These are phyloP conservation scores for Orientallactaga bullata DNA, from an alignment of 2,113 vertebrate genomes.

Conservation along the genomic window DNA sequence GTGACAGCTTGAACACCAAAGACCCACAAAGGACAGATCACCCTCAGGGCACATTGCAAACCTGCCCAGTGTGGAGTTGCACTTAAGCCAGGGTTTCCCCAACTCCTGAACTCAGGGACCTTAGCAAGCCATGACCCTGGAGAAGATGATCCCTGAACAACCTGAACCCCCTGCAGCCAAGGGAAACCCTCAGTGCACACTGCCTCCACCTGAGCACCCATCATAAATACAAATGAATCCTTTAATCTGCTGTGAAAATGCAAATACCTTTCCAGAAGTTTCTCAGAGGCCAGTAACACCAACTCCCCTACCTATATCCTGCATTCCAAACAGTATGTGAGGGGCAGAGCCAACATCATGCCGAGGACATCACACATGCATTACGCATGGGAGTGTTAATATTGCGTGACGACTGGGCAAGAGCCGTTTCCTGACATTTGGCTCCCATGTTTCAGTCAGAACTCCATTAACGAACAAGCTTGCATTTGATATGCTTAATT, in stretches of 20 bases:
- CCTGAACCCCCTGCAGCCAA: not conserved
- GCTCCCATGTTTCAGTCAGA: not conserved
- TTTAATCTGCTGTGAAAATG: conserved; percentile 47
- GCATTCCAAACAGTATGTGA: not conserved
- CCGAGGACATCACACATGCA: not conserved
- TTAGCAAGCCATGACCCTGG: not conserved
- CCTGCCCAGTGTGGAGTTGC: not conserved
- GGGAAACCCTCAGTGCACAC: not conserved
- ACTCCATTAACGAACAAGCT: not conserved
- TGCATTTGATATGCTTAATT: conserved; percentile 55
- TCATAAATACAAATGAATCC: conserved; percentile 43
- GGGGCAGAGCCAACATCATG: not conserved
- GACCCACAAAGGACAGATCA: not conserved
- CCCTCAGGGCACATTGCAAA: not conserved
- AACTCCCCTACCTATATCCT: not conserved
- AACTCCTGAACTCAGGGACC: not conserved
- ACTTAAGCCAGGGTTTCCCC: not conserved
- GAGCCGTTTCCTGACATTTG: conserved; percentile 3
- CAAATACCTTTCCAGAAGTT: conserved; percentile 52
- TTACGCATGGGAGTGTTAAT: not conserved
- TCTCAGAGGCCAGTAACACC: conserved; percentile 36
- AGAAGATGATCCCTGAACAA: not conserved
- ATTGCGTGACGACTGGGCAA: not conserved
- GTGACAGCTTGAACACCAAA: conserved; percentile 30
- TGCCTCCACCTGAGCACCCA: not conserved